Percentiles rank a stretch among this genome's conserved stretches.
Evolutionary conservation across 2,113 vertebrate species (phyloP).

Genomic region (Dasyornis broadbenti): DNA sequence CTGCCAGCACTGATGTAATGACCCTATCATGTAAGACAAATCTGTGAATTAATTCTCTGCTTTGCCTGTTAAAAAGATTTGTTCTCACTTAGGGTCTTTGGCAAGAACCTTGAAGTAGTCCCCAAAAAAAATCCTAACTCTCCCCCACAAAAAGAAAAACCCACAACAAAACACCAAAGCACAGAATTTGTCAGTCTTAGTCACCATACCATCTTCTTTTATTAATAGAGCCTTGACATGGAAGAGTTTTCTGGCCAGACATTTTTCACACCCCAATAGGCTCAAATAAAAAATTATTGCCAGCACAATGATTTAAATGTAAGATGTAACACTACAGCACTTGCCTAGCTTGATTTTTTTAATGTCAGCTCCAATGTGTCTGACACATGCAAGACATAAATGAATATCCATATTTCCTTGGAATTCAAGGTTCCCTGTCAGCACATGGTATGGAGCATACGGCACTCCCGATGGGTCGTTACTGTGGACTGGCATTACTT

Average conservation of each 20-base stretch:
- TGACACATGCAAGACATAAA: slow-evolving; percentile 48
- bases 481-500: neutral
- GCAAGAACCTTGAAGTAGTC: neutral
- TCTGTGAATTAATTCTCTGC: neutral
- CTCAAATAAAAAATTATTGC: slow-evolving; percentile 62
- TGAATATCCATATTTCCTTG: slow-evolving; percentile 52
- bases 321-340: slow-evolving; percentile 50
- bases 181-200: neutral
- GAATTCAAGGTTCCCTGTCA: slow-evolving; percentile 34
- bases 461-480: neutral
- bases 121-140: neutral
- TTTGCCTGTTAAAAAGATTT: slow-evolving; percentile 14
- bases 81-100: neutral
- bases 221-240: slow-evolving; percentile 41
- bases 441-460: neutral
- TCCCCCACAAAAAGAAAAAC: neutral
- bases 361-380: slow-evolving; percentile 34
- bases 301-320: slow-evolving; percentile 50
- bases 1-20: neutral
- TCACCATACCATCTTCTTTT: neutral
- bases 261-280: slow-evolving; percentile 58
- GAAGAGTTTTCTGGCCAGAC: slow-evolving; percentile 45
- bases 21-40: neutral
- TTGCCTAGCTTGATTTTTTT: slow-evolving; percentile 49
- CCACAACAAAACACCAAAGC: neutral